Evolutionary conservation across 2,888 invertebrate species (phyloP).

Genomic region (Cryptocephalus primarius): DNA sequence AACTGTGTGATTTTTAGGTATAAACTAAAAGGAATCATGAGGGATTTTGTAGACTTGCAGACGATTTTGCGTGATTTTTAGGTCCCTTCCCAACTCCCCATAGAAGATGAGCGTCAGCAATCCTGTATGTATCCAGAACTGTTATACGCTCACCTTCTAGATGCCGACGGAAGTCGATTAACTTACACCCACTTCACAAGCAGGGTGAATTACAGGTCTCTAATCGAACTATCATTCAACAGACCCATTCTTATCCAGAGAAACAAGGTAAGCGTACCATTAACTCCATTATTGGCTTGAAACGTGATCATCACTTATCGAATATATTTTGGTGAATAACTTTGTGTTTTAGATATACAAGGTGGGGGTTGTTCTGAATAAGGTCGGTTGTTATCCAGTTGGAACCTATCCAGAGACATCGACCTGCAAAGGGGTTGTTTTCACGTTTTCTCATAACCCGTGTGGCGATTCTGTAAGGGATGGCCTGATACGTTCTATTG

Average conservation of each 20-base stretch:
- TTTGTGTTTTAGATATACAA: slow-evolving; percentile 52
- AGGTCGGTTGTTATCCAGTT: slow-evolving; percentile 72
- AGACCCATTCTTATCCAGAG: slow-evolving; percentile 66
- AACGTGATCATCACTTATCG: background rate
- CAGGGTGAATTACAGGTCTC: slow-evolving; percentile 59
- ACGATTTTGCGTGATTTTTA: slow-evolving; percentile 24
- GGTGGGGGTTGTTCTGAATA: slow-evolving; percentile 73
- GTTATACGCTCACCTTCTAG: slow-evolving; percentile 69
- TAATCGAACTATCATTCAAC: slow-evolving; percentile 73
- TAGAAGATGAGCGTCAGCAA: slow-evolving; percentile 38
- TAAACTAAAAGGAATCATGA: too few relatives aligned
- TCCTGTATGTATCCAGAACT: slow-evolving; percentile 55
- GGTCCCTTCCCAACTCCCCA: slow-evolving; percentile 63
- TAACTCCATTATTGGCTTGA: background rate
- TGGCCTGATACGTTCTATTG: slow-evolving; percentile 67
- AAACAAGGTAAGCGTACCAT: slow-evolving; percentile 44
- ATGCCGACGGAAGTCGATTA: slow-evolving; percentile 66
- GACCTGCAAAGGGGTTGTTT: slow-evolving; percentile 59
- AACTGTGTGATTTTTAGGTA: too few relatives aligned
- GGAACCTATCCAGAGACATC: slow-evolving; percentile 59
- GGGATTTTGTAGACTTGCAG: too few relatives aligned
- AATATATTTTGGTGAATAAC: background rate
- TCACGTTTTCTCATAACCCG: slow-evolving; percentile 65
- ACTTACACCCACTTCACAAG: slow-evolving; percentile 76
- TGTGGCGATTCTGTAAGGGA: slow-evolving; percentile 61